Conservation (phyloP, 2,888 invertebrate species). For the Drosophila sordidapex region DNA sequence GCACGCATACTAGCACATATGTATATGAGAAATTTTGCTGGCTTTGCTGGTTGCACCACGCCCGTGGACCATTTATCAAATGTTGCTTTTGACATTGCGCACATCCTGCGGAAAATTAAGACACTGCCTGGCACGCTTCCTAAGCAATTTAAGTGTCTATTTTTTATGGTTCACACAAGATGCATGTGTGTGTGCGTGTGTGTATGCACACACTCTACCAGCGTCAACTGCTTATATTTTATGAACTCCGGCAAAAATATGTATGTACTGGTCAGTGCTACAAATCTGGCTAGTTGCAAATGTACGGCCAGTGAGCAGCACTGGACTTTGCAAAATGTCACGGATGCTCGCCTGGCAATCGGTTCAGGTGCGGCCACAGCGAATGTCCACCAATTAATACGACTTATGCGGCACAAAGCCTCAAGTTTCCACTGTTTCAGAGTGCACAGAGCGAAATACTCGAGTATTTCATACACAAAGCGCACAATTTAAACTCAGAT, state of each 20-base stretch:
- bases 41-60: slow-evolving; percentile 44
- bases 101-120: slow-evolving; percentile 78
- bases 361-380: slow-evolving; percentile 7
- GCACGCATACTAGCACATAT: background rate
- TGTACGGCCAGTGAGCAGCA: background rate
- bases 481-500: background rate
- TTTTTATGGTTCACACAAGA: slow-evolving; percentile 51
- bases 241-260: slow-evolving; percentile 34
- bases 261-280: background rate
- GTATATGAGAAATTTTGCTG: slow-evolving; percentile 21
- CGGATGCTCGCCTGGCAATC: slow-evolving; percentile 29
- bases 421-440: slow-evolving; percentile 6
- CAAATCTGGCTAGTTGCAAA: slow-evolving; percentile 7
- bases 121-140: slow-evolving; percentile 75
- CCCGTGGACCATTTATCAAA: slow-evolving; percentile 70
- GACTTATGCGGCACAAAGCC: slow-evolving; percentile 37
- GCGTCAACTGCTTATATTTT: slow-evolving; percentile 28
- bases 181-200: slow-evolving; percentile 17
- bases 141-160: slow-evolving; percentile 71
- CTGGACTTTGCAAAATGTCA: slow-evolving; percentile 5
- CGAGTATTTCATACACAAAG: background rate
- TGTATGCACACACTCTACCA: slow-evolving; percentile 12
- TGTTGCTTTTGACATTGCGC: slow-evolving; percentile 75
- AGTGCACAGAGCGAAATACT: background rate
- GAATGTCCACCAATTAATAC: slow-evolving; percentile 44